These are phyloP conservation scores for Gymnobelideus leadbeateri DNA, from an alignment of 2,113 vertebrate genomes.

Conservation along the genomic window DNA sequence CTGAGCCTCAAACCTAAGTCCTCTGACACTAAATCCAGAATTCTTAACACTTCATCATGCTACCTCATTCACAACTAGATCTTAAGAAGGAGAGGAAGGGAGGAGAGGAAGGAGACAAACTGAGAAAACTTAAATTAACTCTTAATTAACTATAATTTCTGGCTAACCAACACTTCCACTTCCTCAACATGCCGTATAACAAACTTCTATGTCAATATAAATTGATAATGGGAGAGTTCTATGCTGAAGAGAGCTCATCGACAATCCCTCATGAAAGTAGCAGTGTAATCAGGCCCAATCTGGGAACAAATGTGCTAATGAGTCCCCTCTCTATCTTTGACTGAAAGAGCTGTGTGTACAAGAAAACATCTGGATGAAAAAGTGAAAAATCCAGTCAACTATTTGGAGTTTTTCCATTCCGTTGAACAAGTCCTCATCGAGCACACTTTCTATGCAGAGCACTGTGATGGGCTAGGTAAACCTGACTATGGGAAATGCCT, in stretches of 20 bases:
- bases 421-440: neutral
- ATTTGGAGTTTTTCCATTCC: neutral
- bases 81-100: neutral
- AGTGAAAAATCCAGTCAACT: neutral
- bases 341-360: slow-evolving; percentile 9
- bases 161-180: neutral
- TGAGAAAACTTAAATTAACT: slow-evolving; percentile 14
- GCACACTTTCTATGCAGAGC: neutral
- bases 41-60: neutral
- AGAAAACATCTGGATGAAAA: slow-evolving; percentile 9
- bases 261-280: neutral
- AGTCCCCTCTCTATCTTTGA: neutral
- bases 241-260: neutral
- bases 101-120: slow-evolving; percentile 9
- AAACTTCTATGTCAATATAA: slow-evolving; percentile 23
- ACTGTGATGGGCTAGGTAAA: neutral
- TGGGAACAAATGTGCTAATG: slow-evolving; percentile 18
- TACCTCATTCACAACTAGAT: neutral
- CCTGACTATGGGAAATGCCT: neutral
- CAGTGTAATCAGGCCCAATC: neutral
- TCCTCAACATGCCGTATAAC: neutral
- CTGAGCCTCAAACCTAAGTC: neutral
- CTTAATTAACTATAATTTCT: slow-evolving; percentile 33
- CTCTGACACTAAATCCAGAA: neutral
- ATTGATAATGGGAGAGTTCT: neutral